These are phyloP conservation scores for Drosophila ohnishii DNA, from an alignment of 1,140 invertebrate genomes.

Conservation along the genomic window DNA sequence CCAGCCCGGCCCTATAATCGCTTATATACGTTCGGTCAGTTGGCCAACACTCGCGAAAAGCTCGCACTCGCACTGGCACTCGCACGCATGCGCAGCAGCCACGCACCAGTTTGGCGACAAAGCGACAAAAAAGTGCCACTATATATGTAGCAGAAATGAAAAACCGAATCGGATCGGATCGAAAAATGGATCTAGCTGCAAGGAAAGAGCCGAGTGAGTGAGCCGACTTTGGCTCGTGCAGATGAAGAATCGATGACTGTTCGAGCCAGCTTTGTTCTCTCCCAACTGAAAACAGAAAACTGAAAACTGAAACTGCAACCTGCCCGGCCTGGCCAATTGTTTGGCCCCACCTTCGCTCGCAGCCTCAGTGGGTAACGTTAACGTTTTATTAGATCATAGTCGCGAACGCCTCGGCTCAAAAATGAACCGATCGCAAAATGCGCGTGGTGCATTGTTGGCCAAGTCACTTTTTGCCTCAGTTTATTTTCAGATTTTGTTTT, in stretches of 20 bases:
- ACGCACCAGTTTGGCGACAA: slow-evolving; percentile 82
- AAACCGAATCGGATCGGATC: slow-evolving; percentile 38
- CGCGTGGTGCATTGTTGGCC: slow-evolving; percentile 69
- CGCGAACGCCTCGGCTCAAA: slow-evolving; percentile 65
- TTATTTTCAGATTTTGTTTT: slow-evolving; percentile 24
- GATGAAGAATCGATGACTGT: slow-evolving; percentile 73
- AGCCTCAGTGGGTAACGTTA: slow-evolving; percentile 49
- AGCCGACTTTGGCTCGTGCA: slow-evolving; percentile 59
- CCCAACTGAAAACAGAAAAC: slow-evolving; percentile 20
- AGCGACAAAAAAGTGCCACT: slow-evolving; percentile 50
- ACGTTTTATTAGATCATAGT: slow-evolving; percentile 76
- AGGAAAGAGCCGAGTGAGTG: slow-evolving; percentile 46
- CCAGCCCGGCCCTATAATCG: slow-evolving; percentile 83
- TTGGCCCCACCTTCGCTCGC: slow-evolving; percentile 68
- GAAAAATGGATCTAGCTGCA: slow-evolving; percentile 43
- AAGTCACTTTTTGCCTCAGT: slow-evolving; percentile 19
- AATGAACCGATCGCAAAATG: slow-evolving; percentile 42
- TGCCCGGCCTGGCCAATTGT: slow-evolving; percentile 47
- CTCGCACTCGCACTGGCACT: slow-evolving; percentile 20
- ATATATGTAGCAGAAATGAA: slow-evolving; percentile 44
- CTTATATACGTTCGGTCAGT: slow-evolving; percentile 83
- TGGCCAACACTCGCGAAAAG: slow-evolving; percentile 51
- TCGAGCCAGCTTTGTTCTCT: slow-evolving; percentile 59
- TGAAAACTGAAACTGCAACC: slow-evolving; percentile 50
- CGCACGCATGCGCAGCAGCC: slow-evolving; percentile 75